Conservation (phyloP, 2,888 invertebrate genomes). For the Axea sp. region DNA sequence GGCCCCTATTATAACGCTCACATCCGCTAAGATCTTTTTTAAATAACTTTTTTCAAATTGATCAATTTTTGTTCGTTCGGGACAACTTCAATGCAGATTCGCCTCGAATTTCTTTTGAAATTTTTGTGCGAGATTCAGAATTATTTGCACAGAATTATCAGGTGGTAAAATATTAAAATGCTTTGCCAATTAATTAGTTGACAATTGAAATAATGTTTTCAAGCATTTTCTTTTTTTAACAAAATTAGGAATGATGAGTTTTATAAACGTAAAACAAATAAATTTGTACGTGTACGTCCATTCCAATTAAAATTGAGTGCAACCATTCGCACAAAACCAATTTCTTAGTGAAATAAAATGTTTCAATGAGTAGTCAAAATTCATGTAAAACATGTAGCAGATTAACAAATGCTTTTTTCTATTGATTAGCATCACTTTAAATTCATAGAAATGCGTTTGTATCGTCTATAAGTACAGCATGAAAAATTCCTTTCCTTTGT, state of each 20-base stretch:
- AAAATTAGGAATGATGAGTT: no score
- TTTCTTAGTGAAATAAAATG: no score
- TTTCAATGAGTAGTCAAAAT: no score
- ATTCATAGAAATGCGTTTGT: slow-evolving; percentile 37
- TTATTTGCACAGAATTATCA: slow-evolving; percentile 14
- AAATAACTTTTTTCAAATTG: not conserved
- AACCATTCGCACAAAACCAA: no score
- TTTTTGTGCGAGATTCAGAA: slow-evolving; percentile 35
- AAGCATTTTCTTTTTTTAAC: no score
- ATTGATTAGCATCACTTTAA: slow-evolving; percentile 24
- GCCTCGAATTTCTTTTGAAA: not conserved
- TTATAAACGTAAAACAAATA: no score
- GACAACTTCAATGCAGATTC: not conserved
- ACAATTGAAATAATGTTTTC: no score
- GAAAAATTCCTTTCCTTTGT: slow-evolving; percentile 11
- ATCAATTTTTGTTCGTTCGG: not conserved
- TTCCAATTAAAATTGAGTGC: no score
- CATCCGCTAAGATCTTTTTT: slow-evolving; percentile 15
- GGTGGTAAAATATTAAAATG: slow-evolving; percentile 6
- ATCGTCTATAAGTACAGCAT: slow-evolving; percentile 39
- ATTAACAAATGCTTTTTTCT: no score
- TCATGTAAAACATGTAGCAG: no score
- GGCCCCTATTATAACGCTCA: slow-evolving; percentile 69
- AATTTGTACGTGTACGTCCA: no score
- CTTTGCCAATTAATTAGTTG: slow-evolving; percentile 3